Base-by-base conservation (phyloP, 2,113 vertebrate genomes). In the Phodopus roborovskii region DNA sequence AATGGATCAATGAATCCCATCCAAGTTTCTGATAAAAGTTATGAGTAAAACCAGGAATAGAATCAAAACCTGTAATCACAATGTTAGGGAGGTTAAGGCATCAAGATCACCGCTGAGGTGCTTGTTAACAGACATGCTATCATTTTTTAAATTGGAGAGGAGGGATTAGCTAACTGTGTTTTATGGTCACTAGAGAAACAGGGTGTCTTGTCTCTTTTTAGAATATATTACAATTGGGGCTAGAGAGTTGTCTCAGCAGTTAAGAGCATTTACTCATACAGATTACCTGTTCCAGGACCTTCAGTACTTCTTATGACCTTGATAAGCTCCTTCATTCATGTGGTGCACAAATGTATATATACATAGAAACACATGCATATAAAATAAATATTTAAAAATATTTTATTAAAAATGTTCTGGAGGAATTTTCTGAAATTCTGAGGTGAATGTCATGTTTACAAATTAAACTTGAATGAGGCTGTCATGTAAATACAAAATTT, bases 401-500 rank as follows among this genome's bases (percentile, higher is more conserved):
- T 77, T 15, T 24, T 60, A 33, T 30, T 33, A 45, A 15, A 39
- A 45, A 20, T 85, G 74, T 45, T 75, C 56, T 96, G 53, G 3
- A 58, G 73, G 45, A 89, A 81, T 50, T 9, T 16, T 73, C 28
- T 85, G 68, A 95, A 91, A 94, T 70, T 79, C 45, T 79, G 22
- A 36, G 50, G 0, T 78, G 7, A 12, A 60, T 95, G 50, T 64
- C 58, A 87, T 75, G 94, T 82, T 90, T 88, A 89, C 62, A 97
- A 36, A 94, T 60, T 77, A 90, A 95, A 22, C 20, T 3, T 58
- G 30, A 94, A 75, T 78, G 66, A 91, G 24, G 39, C 8, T 89
- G 13, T 79, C 48, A 70, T 5, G 53, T 53, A 45, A 97, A 88
- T 92, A 89, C 2, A 83, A 89, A 17, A 93, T 42, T 60, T 96